Conservation (phyloP, 30 jellyfish, hydroid and myxozoan genomes). For the Aurelia aurita region DNA sequence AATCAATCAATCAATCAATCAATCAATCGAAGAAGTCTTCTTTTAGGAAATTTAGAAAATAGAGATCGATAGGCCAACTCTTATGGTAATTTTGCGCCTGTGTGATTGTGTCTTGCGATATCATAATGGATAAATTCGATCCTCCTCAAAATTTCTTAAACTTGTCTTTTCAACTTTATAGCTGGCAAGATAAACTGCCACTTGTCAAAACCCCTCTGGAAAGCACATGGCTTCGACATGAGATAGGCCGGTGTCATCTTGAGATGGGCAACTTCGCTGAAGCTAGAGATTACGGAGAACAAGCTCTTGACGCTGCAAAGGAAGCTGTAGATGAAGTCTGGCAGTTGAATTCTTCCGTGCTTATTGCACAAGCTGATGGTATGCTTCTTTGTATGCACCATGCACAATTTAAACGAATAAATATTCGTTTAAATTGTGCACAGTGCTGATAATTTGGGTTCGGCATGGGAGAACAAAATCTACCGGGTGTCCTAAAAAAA, state of each 20-base stretch:
- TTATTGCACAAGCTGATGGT: constrained; percentile 96
- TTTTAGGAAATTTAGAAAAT: no score
- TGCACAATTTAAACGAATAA: no score
- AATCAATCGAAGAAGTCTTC: no score
- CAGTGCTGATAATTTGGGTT: no score
- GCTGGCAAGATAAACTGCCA: constrained; percentile 95
- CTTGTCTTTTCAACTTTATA: neutral
- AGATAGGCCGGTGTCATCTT: constrained; percentile 95
- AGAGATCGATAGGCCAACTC: no score
- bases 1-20: no score
- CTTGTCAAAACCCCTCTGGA: constrained; percentile 91
- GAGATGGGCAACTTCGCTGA: constrained; percentile 74
- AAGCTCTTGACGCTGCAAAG: constrained; percentile 91
- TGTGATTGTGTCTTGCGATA: no score
- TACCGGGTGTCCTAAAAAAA: no score
- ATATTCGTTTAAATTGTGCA: no score
- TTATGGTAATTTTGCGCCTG: no score
- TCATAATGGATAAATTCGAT: no score
- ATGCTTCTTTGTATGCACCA: neutral
- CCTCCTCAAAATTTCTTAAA: neutral
- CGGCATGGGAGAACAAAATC: no score
- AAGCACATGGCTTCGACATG: constrained; percentile 97
- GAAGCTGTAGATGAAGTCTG: constrained; percentile 95
- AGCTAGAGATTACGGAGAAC: constrained; percentile 84
- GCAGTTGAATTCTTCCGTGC: constrained; percentile 95